Conservation (phyloP, 2,888 invertebrate genomes). For the Petrolisthes cinctipes region DNA sequence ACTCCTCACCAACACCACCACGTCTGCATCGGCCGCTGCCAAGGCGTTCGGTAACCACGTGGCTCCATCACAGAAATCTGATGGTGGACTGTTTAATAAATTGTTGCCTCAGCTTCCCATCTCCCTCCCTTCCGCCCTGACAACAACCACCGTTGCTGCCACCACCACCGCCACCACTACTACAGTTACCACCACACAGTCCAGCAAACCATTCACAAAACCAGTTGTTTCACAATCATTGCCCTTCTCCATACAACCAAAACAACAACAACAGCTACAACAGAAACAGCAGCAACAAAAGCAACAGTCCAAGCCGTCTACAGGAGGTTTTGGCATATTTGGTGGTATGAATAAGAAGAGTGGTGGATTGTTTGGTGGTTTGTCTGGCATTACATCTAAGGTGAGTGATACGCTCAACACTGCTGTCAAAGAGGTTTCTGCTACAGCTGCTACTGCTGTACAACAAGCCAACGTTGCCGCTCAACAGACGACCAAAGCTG, state of each 20-base stretch:
- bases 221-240: conserved; percentile 47
- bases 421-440: conserved; percentile 64
- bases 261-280: conserved; percentile 35
- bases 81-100: conserved; percentile 60
- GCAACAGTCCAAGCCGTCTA: conserved; percentile 46
- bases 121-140: conserved; percentile 55
- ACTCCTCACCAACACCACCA: conserved; percentile 49
- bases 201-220: conserved; percentile 49
- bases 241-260: conserved; percentile 39
- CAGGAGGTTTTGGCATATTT: conserved; percentile 63
- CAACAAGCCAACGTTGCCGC: conserved; percentile 63
- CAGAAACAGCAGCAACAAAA: conserved; percentile 20
- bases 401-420: conserved; percentile 64
- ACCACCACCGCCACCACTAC: conserved; percentile 54
- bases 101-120: conserved; percentile 61
- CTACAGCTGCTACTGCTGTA: conserved; percentile 59
- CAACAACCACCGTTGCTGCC: conserved; percentile 51
- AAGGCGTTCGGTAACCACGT: conserved; percentile 62
- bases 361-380: conserved; percentile 61
- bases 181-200: conserved; percentile 61
- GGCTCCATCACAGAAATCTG: conserved; percentile 49
- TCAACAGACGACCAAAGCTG: conserved; percentile 61
- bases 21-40: conserved; percentile 48
- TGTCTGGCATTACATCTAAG: conserved; percentile 65
- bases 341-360: conserved; percentile 63